Evolutionary conservation across 2,113 vertebrate genomes (phyloP), one percentile per base, ranked within the genome.

Genomic region (Hassar affinis): DNA sequence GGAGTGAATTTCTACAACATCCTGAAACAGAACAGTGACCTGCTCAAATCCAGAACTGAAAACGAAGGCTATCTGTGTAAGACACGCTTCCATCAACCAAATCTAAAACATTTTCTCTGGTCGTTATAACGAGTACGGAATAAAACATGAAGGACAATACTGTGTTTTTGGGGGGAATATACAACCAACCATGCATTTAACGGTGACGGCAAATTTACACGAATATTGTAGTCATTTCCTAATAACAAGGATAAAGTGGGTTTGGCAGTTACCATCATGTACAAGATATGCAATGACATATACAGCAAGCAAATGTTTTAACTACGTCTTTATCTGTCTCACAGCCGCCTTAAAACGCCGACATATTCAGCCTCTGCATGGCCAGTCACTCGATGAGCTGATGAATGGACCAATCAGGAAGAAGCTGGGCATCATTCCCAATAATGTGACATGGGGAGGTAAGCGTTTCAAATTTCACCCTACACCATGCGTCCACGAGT

Each of bases 1-100:
- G 94, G 95, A 1, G 98, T 99, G 62, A 99, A 98, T 90, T 99
- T 99, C 87, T 99, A 99, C 89, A 99, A 99, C 92, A 98, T 99
- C 90, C 93, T 99, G 87, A 95, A 93, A 49, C 94, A 94, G 85
- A 89, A 90, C 0, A 90, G 91, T 4, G 91, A 93, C 62, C 11
- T 83, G 77, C n/a, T 80, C 1, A 82, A 75, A 27, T 61, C 10
- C 2, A 1, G 0, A n/a, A 78, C 66, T 12, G 68, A 76, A 20
- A 85, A 84, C 51, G 59, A 84, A 1, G 84, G 88, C 84, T 91
- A 83, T 6, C 88, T 94, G 35, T 80, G 94, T 95, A 83, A 92
- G 92, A 52, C 8, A 6, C 15, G 33, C 35, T 33, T 56, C 30
- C 0, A 7, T 56, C 7, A 8, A n/a, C 18, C 51, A 49, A 42